Evolutionary conservation across 2,113 vertebrate species (phyloP), one percentile per base, ranked within the genome.

Genomic region (Halichoerus grypus): DNA sequence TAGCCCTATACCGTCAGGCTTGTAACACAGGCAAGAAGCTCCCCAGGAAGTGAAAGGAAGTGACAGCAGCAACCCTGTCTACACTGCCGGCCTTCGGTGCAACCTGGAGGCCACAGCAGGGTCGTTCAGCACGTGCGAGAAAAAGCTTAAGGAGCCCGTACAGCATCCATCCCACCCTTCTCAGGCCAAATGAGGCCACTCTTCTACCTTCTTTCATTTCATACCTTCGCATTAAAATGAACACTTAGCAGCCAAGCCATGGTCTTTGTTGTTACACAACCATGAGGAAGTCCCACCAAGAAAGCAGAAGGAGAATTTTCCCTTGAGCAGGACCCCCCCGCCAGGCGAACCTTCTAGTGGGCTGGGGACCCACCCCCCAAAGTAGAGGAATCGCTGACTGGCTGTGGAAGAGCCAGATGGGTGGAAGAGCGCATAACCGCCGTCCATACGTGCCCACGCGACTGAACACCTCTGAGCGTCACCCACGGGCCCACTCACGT

Each of bases 391-490:
- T 6, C 8, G 7, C 7, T 63, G 72, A 71, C 81, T n/a, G 67
- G 65, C 71, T 69, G n/a, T 19, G 61, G 39, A 46, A 42, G 39
- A 5, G 39, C 39, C 39, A 42, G 53, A 79, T 36, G 79, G 91
- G 72, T 88, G 67, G 88, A 55, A 94, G 96, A 93, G 67, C 92
- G 42, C 88, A 3, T 46, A 31, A 51, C 74, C 79, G 28, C 12
- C 4, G 0, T 24, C 49, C 12, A 1, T 39, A 31, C 51, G 69
- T 8, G 19, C 46, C n/a, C 77, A n/a, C 3, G 26, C 16, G 19
- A 12, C 2, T 11, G 22, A 57, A 39, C 22, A 26, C 0, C 19
- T 49, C 55, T 24, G 12, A 19, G 12, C 10, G 1, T 21, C 1
- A 5, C 10, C 16, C 39, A 7, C 51, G 16, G 63, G 24, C 36